These are phyloP conservation scores for Siniperca undulata DNA, from an alignment of 2,797 vertebrate species.

Conservation along the genomic window DNA sequence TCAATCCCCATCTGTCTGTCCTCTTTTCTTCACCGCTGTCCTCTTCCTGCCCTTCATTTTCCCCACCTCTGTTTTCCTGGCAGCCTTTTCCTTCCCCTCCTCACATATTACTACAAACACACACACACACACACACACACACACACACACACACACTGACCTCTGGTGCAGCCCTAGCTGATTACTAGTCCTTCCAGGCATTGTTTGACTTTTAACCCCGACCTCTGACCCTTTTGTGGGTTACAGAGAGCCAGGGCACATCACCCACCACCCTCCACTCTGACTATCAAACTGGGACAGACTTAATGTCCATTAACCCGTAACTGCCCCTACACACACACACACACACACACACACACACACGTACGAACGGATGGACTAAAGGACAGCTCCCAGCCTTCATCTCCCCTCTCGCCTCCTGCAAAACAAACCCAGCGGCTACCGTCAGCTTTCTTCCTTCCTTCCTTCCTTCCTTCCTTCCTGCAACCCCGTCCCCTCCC, in stretches of 20 bases:
- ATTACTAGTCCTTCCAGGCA: constrained; percentile 66
- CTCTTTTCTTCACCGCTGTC: constrained; percentile 39
- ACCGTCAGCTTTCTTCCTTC: constrained; percentile 64
- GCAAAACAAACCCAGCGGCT: constrained; percentile 74
- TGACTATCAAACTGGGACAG: constrained; percentile 44
- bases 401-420: constrained; percentile 51
- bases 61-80: constrained; percentile 52
- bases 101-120: constrained; percentile 18
- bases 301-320: constrained; percentile 74
- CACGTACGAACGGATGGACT: constrained; percentile 40
- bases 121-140: constrained; percentile 43
- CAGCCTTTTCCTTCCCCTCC: constrained; percentile 49
- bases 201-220: constrained; percentile 71
- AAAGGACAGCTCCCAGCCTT: constrained; percentile 55
- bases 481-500: constrained; percentile 43
- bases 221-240: constrained; percentile 64
- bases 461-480: constrained; percentile 64
- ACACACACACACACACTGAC: constrained; percentile 34
- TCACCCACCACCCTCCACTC: constrained; percentile 25
- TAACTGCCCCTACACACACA: constrained; percentile 20
- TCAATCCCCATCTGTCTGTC: constrained; percentile 50
- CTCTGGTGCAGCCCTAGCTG: constrained; percentile 55
- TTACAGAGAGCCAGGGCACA: constrained; percentile 31
- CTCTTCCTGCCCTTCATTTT: constrained; percentile 63
- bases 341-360: constrained; percentile 13